Base-by-base conservation (phyloP, 2,113 vertebrate species). In the Agelaius tricolor region DNA sequence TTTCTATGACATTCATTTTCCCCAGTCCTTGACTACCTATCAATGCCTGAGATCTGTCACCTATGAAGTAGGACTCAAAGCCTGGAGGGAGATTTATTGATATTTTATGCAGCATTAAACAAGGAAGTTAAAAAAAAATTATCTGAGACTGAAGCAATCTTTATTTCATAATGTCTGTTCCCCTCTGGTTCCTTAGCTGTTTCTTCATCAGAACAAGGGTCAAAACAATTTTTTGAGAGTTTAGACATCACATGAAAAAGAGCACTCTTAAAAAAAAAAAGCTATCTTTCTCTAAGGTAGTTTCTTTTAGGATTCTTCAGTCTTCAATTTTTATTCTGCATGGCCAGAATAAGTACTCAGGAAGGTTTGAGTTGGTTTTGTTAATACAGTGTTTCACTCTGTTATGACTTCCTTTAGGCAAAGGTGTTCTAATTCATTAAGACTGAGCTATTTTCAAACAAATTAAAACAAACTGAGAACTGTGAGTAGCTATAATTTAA, bases 401-500 rank as follows among this genome's bases (percentile, higher is more conserved):
- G 6, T 65, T 91, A 79, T 46, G 15, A 91, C 78, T 90, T 85
- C 46, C 46, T 95, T 86, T 41, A 92, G 54, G 57, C 52, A 22
- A 41, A 96, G 92, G 93, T 93, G 44, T 49, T 86, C 43, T 22
- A 57, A 71, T 83, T 90, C 55, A 91, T 83, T 88, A 83, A 83
- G 83, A 44, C 0, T 7, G 31, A 80, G 15, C 24, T 83, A 63
- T 59, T 85, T 83, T 85, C 75, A 90, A 88, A 74, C 35, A 94
- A 93, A 84, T 37, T 19, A 58, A 90, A 85, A 52, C 39, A 93
- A 88, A 84, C 1, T 47, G 39, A 46, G 43, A 86, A 54, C 21
- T 67, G 20, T 71, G 82, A 93, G 71, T 6, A 84, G 24, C 55
- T 63, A 67, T 66, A 83, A 66, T 65, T 59, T 74, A 66, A 90